Evolutionary conservation across 2,888 invertebrate genomes (phyloP).

Genomic region (Melanotus villosus): DNA sequence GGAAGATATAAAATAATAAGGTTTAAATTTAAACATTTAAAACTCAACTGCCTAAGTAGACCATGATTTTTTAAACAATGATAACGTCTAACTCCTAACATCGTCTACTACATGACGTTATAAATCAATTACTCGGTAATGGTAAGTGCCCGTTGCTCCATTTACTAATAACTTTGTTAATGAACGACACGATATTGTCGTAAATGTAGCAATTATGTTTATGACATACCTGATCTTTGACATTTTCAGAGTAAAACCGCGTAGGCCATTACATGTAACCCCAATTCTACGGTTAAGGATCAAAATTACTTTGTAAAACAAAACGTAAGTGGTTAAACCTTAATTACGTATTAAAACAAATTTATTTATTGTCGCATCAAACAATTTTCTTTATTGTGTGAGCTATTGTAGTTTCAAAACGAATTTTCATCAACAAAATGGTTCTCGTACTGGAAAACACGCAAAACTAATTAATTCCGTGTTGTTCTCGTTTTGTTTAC

Average conservation of each 20-base stretch:
- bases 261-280: neutral
- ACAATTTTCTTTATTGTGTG: neutral
- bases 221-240: constrained; percentile 7
- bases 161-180: constrained; percentile 14
- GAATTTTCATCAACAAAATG: neutral
- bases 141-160: constrained; percentile 13
- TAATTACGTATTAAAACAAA: neutral
- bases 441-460: constrained; percentile 4
- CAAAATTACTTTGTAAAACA: constrained; percentile 6
- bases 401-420: neutral
- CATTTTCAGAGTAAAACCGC: constrained; percentile 10
- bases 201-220: constrained; percentile 20
- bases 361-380: neutral
- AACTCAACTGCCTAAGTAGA: no score
- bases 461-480: constrained; percentile 24
- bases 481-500: constrained; percentile 18
- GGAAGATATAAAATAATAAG: no score
- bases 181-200: constrained; percentile 4
- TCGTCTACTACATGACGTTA: neutral
- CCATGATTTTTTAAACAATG: no score
- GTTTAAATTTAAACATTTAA: no score
- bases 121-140: constrained; percentile 2
- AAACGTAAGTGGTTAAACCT: neutral
- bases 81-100: no score
- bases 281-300: neutral